Evolutionary conservation across 2,113 vertebrate species (phyloP).

Genomic region (Poeciliopsis turrubarensis): DNA sequence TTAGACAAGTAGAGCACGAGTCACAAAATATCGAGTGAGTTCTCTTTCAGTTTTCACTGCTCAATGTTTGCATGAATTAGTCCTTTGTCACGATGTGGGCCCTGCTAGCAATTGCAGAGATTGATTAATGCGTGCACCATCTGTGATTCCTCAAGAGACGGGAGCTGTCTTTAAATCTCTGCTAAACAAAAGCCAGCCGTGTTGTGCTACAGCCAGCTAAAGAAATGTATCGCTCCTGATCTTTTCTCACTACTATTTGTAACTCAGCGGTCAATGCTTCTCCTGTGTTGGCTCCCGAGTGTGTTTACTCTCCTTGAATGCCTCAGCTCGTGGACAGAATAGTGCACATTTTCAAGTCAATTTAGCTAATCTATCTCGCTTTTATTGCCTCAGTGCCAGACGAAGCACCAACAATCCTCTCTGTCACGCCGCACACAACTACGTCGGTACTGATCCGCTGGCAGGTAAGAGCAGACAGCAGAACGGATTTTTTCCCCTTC

Average conservation of each 20-base stretch:
- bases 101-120: slow-evolving; percentile 27
- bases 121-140: slow-evolving; percentile 49
- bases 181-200: slow-evolving; percentile 13
- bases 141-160: slow-evolving; percentile 40
- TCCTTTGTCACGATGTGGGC: slow-evolving; percentile 20
- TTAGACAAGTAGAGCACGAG: neutral
- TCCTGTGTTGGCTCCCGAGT: slow-evolving; percentile 25
- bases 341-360: slow-evolving; percentile 52
- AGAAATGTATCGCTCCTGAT: slow-evolving; percentile 14
- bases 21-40: neutral
- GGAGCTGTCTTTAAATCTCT: slow-evolving; percentile 24
- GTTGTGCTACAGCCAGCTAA: slow-evolving; percentile 6
- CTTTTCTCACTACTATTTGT: slow-evolving; percentile 26
- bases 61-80: slow-evolving; percentile 3
- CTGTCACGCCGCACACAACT: slow-evolving; percentile 93
- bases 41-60: neutral
- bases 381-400: slow-evolving; percentile 84
- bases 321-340: slow-evolving; percentile 38
- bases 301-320: slow-evolving; percentile 60
- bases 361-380: slow-evolving; percentile 50
- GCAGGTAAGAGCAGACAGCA: slow-evolving; percentile 82
- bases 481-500: neutral
- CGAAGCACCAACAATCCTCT: slow-evolving; percentile 88
- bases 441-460: slow-evolving; percentile 94
- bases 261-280: slow-evolving; percentile 25